Evolutionary conservation across 2,888 invertebrate species (phyloP).

Genomic region (Acronicta psi): DNA sequence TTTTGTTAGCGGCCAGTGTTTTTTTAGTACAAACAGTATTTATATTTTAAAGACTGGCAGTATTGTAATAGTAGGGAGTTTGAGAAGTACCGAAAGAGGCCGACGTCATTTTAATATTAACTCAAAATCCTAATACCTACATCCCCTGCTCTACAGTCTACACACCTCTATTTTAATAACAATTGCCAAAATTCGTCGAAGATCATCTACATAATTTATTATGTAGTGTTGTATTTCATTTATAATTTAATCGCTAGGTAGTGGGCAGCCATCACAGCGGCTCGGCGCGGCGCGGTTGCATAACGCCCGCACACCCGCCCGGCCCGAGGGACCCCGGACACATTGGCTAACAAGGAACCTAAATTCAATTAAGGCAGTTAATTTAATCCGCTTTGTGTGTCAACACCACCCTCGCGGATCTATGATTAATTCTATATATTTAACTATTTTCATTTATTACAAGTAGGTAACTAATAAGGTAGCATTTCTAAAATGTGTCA

Average conservation of each 20-base stretch:
- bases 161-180: constrained; percentile 5
- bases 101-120: too few species aligned
- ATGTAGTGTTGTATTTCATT: constrained; percentile 59
- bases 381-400: constrained; percentile 86
- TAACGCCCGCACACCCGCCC: constrained; percentile 50
- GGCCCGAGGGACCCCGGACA: constrained; percentile 69
- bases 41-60: background rate
- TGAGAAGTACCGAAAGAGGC: too few species aligned
- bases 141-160: too few species aligned
- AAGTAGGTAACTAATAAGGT: constrained; percentile 1
- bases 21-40: background rate
- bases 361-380: constrained; percentile 89
- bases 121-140: too few species aligned
- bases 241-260: constrained; percentile 57
- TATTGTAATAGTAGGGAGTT: background rate
- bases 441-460: constrained; percentile 55
- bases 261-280: constrained; percentile 39
- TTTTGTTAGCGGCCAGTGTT: constrained; percentile 6
- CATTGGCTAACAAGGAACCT: constrained; percentile 85
- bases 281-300: constrained; percentile 51
- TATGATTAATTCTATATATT: constrained; percentile 74
- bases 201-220: constrained; percentile 31
- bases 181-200: constrained; percentile 12
- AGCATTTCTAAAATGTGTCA: constrained; percentile 2
- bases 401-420: constrained; percentile 76